Base-by-base conservation (phyloP, 1,140 invertebrate species). In the Amphibalanus amphitrite region DNA sequence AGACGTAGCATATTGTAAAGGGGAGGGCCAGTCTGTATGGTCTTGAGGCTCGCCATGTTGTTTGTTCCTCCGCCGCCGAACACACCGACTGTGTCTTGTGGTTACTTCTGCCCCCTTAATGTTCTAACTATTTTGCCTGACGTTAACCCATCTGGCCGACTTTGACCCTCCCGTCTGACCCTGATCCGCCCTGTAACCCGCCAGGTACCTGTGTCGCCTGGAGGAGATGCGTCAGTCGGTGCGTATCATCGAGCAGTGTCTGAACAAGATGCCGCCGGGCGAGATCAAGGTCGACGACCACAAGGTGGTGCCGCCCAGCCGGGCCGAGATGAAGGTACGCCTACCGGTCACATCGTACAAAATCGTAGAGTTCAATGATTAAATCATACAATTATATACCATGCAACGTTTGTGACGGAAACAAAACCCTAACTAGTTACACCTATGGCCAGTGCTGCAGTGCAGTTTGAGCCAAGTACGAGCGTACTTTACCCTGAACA, bases 171-270 rank as follows among this genome's bases (percentile, higher is more conserved):
- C n/a, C n/a, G n/a, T n/a, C n/a, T n/a, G n/a, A n/a, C n/a, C n/a
- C n/a, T n/a, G n/a, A n/a, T n/a, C n/a, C n/a, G n/a, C n/a, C n/a
- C n/a, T n/a, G n/a, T n/a, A n/a, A n/a, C n/a, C n/a, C n/a, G n/a
- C n/a, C n/a, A 92, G 92, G 76, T 99, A 98, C 82, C 79, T 98
- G 38, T 89, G 89, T 76, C 90, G 97, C 70, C 83, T 98, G 70
- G 92, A 97, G 80, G 97, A 99, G 82, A 99, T 99, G 95, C 85
- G 97, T 71, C 93, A 99, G 81, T 96, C 92, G 0, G 78, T 98
- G 40, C 84, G 88, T 73, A 98, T 99, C 75, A 95, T 99, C 70
- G 87, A 94, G 71, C 95, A 99, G 79, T 98, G 95, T 79, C 80
- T 99, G 26, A 98, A 99, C 80, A 85, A 97, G 81, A 98, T 99